phyloP scores from a whole-genome alignment of 2,797 vertebrate species.

The Sebastes cheni region DNA sequence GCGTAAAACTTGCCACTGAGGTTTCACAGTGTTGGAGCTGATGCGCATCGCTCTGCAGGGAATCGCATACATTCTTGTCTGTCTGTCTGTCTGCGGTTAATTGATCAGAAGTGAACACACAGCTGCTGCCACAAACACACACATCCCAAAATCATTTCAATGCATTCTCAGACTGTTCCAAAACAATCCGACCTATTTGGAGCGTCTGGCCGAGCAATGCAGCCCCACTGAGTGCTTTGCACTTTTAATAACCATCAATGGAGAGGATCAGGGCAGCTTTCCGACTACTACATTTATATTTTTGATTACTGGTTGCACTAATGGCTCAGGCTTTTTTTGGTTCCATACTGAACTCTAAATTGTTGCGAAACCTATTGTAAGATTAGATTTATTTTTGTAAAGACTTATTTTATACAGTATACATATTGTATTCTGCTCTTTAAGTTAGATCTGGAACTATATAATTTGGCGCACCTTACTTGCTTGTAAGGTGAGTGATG shows the following conservation, averaged over 20 bases:
- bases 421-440: too few relatives aligned
- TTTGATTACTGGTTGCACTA: conserved; percentile 4
- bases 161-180: conserved; percentile 74
- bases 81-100: conserved; percentile 53
- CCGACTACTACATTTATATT: not conserved
- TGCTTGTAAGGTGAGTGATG: too few relatives aligned
- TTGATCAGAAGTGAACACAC: conserved; percentile 42
- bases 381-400: too few relatives aligned
- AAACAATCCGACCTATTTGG: conserved; percentile 69
- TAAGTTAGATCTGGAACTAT: too few relatives aligned
- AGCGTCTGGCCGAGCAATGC: conserved; percentile 34
- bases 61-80: conserved; percentile 53
- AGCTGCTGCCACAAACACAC: conserved; percentile 60
- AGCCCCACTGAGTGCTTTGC: conserved; percentile 9
- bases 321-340: not conserved
- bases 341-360: not conserved
- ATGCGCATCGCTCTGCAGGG: conserved; percentile 24
- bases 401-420: too few relatives aligned
- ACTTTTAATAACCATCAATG: conserved; percentile 44
- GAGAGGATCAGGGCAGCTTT: conserved; percentile 24
- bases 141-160: conserved; percentile 58
- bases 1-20: conserved; percentile 20
- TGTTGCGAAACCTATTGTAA: not conserved
- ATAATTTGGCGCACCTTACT: too few relatives aligned
- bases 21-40: conserved; percentile 35